phyloP scores from a whole-genome alignment of 2,797 vertebrate species.

The Neopelma chrysocephalum region DNA sequence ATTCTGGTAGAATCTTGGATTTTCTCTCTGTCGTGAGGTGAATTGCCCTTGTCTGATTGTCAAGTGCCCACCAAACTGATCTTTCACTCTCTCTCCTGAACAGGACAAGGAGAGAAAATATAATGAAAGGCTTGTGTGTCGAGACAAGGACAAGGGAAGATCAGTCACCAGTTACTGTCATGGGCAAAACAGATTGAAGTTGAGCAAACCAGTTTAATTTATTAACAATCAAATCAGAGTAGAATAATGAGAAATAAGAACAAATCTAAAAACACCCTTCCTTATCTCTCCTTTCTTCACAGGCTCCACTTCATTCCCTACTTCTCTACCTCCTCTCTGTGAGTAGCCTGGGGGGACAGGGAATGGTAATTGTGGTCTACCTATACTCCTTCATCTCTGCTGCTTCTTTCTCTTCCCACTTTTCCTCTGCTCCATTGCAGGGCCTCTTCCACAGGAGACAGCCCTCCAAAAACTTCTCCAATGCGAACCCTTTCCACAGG shows the following conservation, averaged over 20 bases:
- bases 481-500: accelerated
- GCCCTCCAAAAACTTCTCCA: background rate
- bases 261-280: background rate
- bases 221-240: background rate
- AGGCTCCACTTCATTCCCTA: background rate
- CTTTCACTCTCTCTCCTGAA: background rate
- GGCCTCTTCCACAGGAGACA: accelerated
- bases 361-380: background rate
- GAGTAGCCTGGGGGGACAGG: background rate
- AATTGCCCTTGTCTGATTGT: background rate
- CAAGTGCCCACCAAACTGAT: background rate
- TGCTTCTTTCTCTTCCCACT: background rate
- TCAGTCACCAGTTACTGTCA: no score
- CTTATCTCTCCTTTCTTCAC: background rate
- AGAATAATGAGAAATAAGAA: background rate
- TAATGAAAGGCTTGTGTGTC: background rate
- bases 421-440: background rate
- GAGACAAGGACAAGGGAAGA: background rate
- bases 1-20: background rate
- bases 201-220: background rate
- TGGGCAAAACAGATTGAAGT: background rate
- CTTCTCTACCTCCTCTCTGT: background rate
- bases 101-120: background rate
- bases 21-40: background rate
- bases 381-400: background rate